Percentiles rank a stretch among this genome's conserved stretches.
Evolutionary conservation across 2,797 vertebrate genomes (phyloP).

Genomic region (Enteromius mattozi): DNA sequence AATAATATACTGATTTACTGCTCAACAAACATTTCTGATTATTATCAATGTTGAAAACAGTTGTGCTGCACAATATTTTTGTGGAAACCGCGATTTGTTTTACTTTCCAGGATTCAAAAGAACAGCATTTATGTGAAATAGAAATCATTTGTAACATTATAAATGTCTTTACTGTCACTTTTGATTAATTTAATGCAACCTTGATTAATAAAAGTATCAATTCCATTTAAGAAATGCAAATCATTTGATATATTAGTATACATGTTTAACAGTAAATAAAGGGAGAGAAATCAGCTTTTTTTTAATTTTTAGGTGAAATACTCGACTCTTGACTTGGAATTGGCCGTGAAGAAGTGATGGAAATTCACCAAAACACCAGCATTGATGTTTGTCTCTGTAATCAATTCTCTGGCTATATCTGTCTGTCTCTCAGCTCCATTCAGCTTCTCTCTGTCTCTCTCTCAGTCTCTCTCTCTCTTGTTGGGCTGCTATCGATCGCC

Average conservation of each 20-base stretch:
- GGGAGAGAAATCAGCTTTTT: not conserved
- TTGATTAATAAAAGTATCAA: not conserved
- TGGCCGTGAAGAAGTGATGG: not conserved
- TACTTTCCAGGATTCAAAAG: not conserved
- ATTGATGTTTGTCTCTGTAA: conserved; percentile 12
- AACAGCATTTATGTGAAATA: not conserved
- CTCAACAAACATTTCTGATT: not conserved
- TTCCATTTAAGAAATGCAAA: not conserved
- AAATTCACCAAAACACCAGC: not conserved
- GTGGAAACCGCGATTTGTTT: not conserved
- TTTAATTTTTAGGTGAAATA: not conserved
- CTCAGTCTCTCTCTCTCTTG: conserved; percentile 34
- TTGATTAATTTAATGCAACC: not conserved
- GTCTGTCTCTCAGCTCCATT: not conserved
- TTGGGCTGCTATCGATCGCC: conserved; percentile 56
- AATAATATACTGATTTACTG: not conserved
- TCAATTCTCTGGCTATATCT: conserved; percentile 11
- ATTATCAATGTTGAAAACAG: not conserved
- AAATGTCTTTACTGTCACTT: not conserved
- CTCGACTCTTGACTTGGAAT: not conserved
- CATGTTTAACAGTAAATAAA: not conserved
- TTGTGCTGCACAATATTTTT: not conserved
- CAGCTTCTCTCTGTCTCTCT: conserved; percentile 8
- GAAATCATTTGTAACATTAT: not conserved
- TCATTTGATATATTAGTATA: not conserved